Evolutionary conservation across 53 echinoderm and acorn worm genomes (phyloP).

Genomic region (Paracentrotus lividus): DNA sequence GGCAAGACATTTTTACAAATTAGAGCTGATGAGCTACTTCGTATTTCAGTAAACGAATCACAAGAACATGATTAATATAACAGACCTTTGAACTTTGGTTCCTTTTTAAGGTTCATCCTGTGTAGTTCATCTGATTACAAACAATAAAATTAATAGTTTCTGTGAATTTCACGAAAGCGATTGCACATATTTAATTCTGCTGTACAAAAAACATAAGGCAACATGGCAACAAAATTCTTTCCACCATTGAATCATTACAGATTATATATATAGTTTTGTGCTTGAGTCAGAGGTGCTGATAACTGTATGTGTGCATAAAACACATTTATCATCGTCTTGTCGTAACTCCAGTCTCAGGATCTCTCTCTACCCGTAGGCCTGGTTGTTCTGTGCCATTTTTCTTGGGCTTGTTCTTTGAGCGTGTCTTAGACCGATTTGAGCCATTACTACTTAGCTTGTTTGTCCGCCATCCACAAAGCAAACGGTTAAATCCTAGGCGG

Average conservation of each 20-base stretch:
- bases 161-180: not conserved
- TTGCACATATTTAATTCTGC: not conserved
- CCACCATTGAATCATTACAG: not conserved
- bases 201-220: constrained; percentile 33
- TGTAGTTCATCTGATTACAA: not conserved
- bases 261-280: not conserved
- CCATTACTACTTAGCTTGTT: constrained; percentile 35
- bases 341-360: constrained; percentile 49
- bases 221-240: constrained; percentile 9
- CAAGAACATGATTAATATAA: too few species aligned
- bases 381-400: constrained; percentile 10
- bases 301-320: not conserved
- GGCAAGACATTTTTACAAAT: too few species aligned
- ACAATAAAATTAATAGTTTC: not conserved
- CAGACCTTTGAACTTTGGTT: too few species aligned
- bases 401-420: constrained; percentile 44
- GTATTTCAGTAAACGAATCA: too few species aligned
- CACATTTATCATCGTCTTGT: constrained; percentile 38
- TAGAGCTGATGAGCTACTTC: too few species aligned
- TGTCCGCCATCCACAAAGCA: constrained; percentile 75
- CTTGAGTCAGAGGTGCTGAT: not conserved
- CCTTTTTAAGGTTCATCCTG: too few species aligned
- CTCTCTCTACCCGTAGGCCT: not conserved
- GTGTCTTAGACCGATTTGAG: constrained; percentile 19
- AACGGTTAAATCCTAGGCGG: constrained; percentile 75